phyloP scores from a whole-genome alignment of 2,888 invertebrate species.

The Idaea straminata region DNA sequence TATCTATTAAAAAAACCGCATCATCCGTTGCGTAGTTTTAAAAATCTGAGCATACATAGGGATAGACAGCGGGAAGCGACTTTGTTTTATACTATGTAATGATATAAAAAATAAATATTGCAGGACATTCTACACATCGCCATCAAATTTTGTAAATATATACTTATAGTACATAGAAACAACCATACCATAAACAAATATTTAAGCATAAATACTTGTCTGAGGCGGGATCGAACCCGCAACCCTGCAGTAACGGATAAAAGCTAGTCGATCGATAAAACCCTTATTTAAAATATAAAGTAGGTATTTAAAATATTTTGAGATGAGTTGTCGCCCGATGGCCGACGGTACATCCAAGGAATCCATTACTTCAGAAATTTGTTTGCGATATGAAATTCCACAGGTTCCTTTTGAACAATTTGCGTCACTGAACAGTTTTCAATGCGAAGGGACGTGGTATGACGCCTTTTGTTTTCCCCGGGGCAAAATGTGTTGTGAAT shows the following conservation, averaged over 20 bases:
- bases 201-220: no score
- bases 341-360: slow-evolving; percentile 37
- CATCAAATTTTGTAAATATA: no score
- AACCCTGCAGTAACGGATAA: background rate
- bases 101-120: no score
- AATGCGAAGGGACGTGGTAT: background rate
- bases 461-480: background rate
- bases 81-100: no score
- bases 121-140: no score
- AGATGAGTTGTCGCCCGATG: slow-evolving; percentile 30
- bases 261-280: background rate
- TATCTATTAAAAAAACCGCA: no score
- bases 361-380: slow-evolving; percentile 64
- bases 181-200: no score
- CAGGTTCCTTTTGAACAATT: slow-evolving; percentile 50
- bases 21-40: no score
- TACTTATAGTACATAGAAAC: no score
- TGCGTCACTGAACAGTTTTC: slow-evolving; percentile 26
- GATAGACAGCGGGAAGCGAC: no score
- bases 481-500: background rate
- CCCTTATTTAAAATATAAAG: slow-evolving; percentile 17
- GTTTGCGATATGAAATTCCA: slow-evolving; percentile 69
- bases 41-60: no score
- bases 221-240: no score
- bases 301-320: slow-evolving; percentile 21